Evolutionary conservation across 2,113 vertebrate genomes (phyloP).

Genomic region (Nibea coibor): DNA sequence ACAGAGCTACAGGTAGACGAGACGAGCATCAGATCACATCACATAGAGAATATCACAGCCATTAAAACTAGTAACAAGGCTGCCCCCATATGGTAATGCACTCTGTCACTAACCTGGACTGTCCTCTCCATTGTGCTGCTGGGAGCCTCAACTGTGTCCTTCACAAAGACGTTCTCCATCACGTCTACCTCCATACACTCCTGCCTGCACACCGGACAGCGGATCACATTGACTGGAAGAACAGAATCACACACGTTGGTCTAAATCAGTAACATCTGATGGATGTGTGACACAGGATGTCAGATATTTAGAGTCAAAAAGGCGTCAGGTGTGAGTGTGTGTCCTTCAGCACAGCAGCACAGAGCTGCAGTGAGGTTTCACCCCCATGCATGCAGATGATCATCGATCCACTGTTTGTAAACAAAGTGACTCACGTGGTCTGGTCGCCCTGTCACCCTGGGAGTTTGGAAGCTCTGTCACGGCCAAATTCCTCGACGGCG

Average conservation of each 20-base stretch:
- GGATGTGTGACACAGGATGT: background rate
- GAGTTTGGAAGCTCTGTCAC: slow-evolving; percentile 52
- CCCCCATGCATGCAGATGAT: background rate
- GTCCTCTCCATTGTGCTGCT: slow-evolving; percentile 96
- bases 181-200: slow-evolving; percentile 94
- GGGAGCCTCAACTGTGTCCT: slow-evolving; percentile 93
- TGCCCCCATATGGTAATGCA: slow-evolving; percentile 5
- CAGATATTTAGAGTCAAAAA: background rate
- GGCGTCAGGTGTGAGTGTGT: no score
- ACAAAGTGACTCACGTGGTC: slow-evolving; percentile 75
- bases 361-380: background rate
- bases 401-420: slow-evolving; percentile 59
- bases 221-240: slow-evolving; percentile 90
- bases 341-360: no score
- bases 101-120: slow-evolving; percentile 85
- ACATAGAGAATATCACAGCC: background rate
- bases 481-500: slow-evolving; percentile 86
- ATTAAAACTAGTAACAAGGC: slow-evolving; percentile 9
- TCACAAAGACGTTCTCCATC: slow-evolving; percentile 96
- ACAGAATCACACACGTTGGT: slow-evolving; percentile 35
- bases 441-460: slow-evolving; percentile 66
- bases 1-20: slow-evolving; percentile 84
- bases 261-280: background rate
- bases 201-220: slow-evolving; percentile 94
- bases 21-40: background rate